Base-by-base conservation (phyloP, 1,140 invertebrate species). In the Bacillus rossius region DNA sequence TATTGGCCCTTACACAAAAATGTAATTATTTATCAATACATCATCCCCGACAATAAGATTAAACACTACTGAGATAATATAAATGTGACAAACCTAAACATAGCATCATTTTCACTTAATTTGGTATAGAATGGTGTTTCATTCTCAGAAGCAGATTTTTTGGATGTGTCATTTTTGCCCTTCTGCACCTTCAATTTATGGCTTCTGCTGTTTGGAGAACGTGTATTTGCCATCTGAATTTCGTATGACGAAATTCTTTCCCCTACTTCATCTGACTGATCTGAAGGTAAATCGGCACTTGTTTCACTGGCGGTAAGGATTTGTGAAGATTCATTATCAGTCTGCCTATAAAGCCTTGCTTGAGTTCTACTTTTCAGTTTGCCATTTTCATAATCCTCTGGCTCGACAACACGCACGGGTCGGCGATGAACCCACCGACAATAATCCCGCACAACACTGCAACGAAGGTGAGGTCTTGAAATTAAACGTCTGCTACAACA, bases 31-130 rank as follows among this genome's bases (percentile, higher is more conserved):
- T n/a, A n/a, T n/a, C n/a, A n/a, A n/a, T n/a, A n/a, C n/a, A n/a
- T n/a, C n/a, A n/a, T n/a, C n/a, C n/a, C n/a, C n/a, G n/a, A n/a
- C n/a, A n/a, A n/a, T n/a, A n/a, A n/a, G n/a, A n/a, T n/a, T n/a
- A n/a, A n/a, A n/a, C n/a, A n/a, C n/a, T n/a, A n/a, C n/a, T n/a
- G n/a, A n/a, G n/a, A n/a, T n/a, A n/a, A n/a, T n/a, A n/a, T n/a
- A n/a, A n/a, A n/a, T n/a, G 29, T 10, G 29, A 34, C 29, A 10
- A 34, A 78, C 75, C 73, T 74, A 47, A 81, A 67, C 63, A 72
- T 68, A 2, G 69, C 53, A 71, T 81, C 79, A 65, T 79, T 79
- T 52, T 79, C 71, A 61, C 75, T 74, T 63, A 80, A 68, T 68
- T 81, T 81, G 55, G 76, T 76, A 67, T 75, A 81, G 52, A 79